Evolutionary conservation across 2,888 invertebrate genomes (phyloP), one percentile per base, ranked within the genome.

Genomic region (Myopa testacea): DNA sequence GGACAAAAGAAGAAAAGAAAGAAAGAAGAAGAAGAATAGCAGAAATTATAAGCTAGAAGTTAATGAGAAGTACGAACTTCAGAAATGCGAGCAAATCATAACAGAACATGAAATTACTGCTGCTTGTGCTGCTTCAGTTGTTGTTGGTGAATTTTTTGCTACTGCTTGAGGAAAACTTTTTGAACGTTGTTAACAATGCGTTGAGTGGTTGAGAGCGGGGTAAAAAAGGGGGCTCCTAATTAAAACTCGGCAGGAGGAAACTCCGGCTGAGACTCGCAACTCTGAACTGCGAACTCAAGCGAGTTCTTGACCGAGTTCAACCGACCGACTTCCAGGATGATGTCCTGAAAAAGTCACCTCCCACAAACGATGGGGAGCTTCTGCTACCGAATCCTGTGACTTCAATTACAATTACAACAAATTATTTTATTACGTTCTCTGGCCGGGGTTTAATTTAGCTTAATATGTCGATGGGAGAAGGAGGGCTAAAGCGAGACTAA

Each of bases 391-490:
- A 19, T 26, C 26, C 26, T 26, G 10, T n/a, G 62, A 62, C 62
- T 62, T 62, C 26, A 62, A 26, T 62, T 62, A 5, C 26, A 10
- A 62, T 26, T 19, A 26, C 19, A 62, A 62, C 62, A 62, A 62
- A 62, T 62, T 62, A 62, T 62, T 62, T 62, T 62, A 62, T 62
- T 62, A 62, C 62, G 0, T 45, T 45, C 45, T 10, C 7, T 45
- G 45, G 45, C 45, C 10, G 45, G 45, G 26, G 26, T 26, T 26
- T 26, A 26, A 26, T 26, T 26, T 1, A 1, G 26, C 26, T 26
- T 26, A 26, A 26, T 1, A 1, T 26, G 26, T 0, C 1, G 58
- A 19, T n/a, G 58, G 58, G 19, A 52, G 14, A n/a, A n/a, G 62
- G 34, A 6, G 62, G 19, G 26, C 1, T 26, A n/a, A n/a, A 58